A percentile compares a stretch with the other conserved stretches of the same genome.
phyloP scores from a whole-genome alignment of 2,888 invertebrate genomes.

The Agrochola circellaris region DNA sequence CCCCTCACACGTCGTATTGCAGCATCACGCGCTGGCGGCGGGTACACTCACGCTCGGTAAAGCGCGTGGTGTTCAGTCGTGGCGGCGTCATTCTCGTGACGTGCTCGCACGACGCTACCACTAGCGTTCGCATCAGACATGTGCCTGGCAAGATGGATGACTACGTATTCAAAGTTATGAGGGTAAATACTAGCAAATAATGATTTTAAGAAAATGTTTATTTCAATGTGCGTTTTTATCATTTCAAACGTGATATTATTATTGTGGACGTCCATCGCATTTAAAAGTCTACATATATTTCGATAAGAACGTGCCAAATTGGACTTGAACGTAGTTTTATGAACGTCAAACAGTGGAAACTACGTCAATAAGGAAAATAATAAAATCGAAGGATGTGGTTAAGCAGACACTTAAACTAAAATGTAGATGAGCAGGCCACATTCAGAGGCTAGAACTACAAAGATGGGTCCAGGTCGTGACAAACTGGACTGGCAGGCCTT shows the following conservation, averaged over 20 bases:
- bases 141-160: conserved; percentile 87
- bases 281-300: too few relatives aligned
- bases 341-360: too few relatives aligned
- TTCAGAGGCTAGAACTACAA: too few relatives aligned
- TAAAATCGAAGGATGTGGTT: too few relatives aligned
- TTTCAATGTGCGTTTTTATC: not conserved
- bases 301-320: too few relatives aligned
- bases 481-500: too few relatives aligned
- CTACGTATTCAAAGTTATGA: conserved; percentile 89
- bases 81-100: conserved; percentile 87
- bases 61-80: conserved; percentile 84
- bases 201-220: not conserved
- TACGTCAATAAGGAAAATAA: too few relatives aligned
- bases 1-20: conserved; percentile 87
- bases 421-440: too few relatives aligned
- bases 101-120: conserved; percentile 90
- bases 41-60: conserved; percentile 87
- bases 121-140: conserved; percentile 88
- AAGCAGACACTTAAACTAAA: too few relatives aligned
- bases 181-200: conserved; percentile 73
- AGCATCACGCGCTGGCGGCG: conserved; percentile 81
- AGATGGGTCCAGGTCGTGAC: too few relatives aligned
- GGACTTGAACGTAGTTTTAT: too few relatives aligned
- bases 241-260: not conserved
- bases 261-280: too few relatives aligned